phyloP scores from a whole-genome alignment of 2,888 invertebrate genomes.

The Linyphia triangularis region DNA sequence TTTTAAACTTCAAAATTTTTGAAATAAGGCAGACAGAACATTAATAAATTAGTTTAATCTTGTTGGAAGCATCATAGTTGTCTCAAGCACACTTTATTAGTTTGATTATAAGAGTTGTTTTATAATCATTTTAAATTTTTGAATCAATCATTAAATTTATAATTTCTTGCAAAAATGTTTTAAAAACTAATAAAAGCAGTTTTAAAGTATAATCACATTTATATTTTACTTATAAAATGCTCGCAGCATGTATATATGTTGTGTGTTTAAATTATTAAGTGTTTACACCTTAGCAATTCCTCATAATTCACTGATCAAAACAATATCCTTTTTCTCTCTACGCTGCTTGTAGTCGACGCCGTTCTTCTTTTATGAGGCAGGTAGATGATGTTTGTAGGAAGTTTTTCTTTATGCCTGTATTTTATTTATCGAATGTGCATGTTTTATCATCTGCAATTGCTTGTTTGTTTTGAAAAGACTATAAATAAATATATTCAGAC shows the following conservation, averaged over 20 bases:
- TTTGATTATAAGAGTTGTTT: too few species aligned
- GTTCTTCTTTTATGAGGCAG: slow-evolving; percentile 81
- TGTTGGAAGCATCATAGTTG: too few species aligned
- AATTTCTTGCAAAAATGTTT: too few species aligned
- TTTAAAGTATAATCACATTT: too few species aligned
- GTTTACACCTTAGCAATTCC: slow-evolving; percentile 22
- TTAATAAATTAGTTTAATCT: too few species aligned
- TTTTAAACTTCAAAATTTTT: too few species aligned
- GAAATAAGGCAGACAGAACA: too few species aligned
- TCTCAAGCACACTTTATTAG: too few species aligned
- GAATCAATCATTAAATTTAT: too few species aligned
- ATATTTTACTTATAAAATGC: background rate
- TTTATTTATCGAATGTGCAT: slow-evolving; percentile 13
- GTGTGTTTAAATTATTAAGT: background rate
- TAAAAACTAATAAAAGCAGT: too few species aligned
- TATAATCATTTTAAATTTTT: too few species aligned
- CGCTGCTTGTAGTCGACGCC: slow-evolving; percentile 79
- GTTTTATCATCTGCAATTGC: background rate
- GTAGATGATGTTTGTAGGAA: slow-evolving; percentile 78
- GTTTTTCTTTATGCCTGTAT: slow-evolving; percentile 32
- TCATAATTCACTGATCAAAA: slow-evolving; percentile 22
- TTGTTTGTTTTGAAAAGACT: too few species aligned
- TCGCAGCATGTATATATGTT: slow-evolving; percentile 18
- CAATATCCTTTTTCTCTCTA: slow-evolving; percentile 63
- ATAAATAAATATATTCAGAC: background rate